Conservation (phyloP, 2,113 vertebrate species). For the Polypterus bichir region DNA sequence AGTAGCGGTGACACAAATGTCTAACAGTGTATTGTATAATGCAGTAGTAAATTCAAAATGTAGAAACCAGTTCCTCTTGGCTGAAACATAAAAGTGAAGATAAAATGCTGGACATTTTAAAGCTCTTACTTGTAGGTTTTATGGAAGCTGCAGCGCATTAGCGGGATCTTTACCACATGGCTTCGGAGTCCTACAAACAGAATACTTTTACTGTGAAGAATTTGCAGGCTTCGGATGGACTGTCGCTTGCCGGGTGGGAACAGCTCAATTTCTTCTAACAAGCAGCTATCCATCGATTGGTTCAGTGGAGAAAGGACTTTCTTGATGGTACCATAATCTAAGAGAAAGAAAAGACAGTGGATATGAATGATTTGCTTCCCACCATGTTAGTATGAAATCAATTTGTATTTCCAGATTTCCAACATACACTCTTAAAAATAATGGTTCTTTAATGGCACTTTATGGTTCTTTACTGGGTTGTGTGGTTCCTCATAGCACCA, state of each 20-base stretch:
- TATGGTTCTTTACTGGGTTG: too few species aligned
- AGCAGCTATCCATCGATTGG: conserved; percentile 67
- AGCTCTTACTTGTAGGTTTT: conserved; percentile 70
- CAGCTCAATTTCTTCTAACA: conserved; percentile 87
- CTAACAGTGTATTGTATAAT: too few species aligned
- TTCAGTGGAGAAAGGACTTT: conserved; percentile 84
- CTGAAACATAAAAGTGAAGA: too few species aligned
- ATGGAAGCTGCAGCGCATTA: conserved; percentile 85
- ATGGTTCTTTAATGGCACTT: too few species aligned
- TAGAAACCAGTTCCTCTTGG: too few species aligned
- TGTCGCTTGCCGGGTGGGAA: conserved; percentile 63
- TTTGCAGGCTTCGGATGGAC: conserved; percentile 75
- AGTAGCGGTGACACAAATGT: too few species aligned
- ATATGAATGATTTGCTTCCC: too few species aligned
- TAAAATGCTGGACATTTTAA: background rate
- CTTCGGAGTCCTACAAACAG: conserved; percentile 82
- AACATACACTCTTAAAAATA: too few species aligned
- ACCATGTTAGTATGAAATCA: too few species aligned
- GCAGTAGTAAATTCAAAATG: too few species aligned
- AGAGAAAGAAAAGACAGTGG: conserved; percentile 3
- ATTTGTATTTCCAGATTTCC: too few species aligned
- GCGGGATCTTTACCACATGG: conserved; percentile 81
- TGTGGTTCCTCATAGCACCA: too few species aligned
- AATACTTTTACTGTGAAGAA: conserved; percentile 83
- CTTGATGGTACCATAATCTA: conserved; percentile 89